These are phyloP conservation scores for Dasyprocta punctata DNA, from an alignment of 2,113 vertebrate genomes.

Conservation along the genomic window DNA sequence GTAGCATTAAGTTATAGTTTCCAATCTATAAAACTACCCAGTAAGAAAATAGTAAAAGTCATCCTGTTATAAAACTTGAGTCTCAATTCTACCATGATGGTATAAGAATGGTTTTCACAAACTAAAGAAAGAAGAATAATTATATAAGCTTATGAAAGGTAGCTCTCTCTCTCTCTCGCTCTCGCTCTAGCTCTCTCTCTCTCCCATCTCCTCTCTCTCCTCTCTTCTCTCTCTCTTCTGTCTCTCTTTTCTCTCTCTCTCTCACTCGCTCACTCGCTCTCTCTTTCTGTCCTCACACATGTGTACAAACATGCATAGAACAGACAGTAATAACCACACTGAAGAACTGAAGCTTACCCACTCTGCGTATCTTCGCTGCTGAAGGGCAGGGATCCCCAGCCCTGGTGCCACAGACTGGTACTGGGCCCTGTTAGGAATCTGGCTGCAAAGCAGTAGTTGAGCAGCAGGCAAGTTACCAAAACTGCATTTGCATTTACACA, in stretches of 20 bases:
- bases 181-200: not conserved
- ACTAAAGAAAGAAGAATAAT: not conserved
- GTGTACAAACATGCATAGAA: not conserved
- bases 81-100: not conserved
- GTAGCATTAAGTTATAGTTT: not conserved
- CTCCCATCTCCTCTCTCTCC: not conserved
- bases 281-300: not conserved
- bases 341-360: not conserved
- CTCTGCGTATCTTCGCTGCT: no score
- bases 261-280: not conserved
- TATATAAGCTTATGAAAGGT: not conserved
- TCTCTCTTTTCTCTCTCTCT: not conserved
- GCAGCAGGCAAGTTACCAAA: not conserved
- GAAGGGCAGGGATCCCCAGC: no score
- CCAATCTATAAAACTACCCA: slow-evolving; percentile 3
- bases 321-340: not conserved
- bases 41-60: not conserved
- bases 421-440: not conserved
- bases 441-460: not conserved
- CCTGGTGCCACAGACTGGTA: not conserved
- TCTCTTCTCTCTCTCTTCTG: not conserved
- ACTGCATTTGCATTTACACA: not conserved
- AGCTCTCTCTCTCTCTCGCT: not conserved
- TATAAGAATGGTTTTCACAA: not conserved
- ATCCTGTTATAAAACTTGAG: not conserved